These are phyloP conservation scores for Chelonus formosanus DNA, from an alignment of 2,888 invertebrate species.

Conservation along the genomic window DNA sequence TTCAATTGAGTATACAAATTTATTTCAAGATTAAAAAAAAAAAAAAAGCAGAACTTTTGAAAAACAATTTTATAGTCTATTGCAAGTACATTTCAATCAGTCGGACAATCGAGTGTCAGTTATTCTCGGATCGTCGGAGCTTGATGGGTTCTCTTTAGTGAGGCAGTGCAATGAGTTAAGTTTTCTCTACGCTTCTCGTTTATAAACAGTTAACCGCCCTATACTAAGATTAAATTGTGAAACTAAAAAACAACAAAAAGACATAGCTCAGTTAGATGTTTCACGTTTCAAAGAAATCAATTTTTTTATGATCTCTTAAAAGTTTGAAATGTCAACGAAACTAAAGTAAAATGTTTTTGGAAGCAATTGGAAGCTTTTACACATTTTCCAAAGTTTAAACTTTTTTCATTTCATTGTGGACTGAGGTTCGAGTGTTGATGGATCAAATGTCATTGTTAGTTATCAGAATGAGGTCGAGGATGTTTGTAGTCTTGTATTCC, in stretches of 20 bases:
- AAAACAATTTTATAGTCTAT: background rate
- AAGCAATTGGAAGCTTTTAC: too few species aligned
- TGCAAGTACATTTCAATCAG: constrained; percentile 21
- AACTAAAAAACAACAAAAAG: background rate
- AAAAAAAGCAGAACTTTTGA: background rate
- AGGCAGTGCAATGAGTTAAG: constrained; percentile 1
- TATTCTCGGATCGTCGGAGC: constrained; percentile 23
- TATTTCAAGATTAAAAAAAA: background rate
- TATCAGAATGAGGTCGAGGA: constrained; percentile 16
- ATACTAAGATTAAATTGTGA: background rate
- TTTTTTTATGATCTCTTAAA: too few species aligned
- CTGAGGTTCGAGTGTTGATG: too few species aligned
- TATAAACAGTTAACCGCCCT: background rate
- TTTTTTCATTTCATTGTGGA: too few species aligned
- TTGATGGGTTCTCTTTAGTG: background rate
- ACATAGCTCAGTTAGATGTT: too few species aligned
- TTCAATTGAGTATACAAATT: too few species aligned
- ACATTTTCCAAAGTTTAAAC: too few species aligned
- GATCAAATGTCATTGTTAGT: background rate
- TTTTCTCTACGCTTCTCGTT: too few species aligned
- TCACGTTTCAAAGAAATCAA: too few species aligned
- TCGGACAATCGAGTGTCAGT: constrained; percentile 19
- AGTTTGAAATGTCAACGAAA: too few species aligned
- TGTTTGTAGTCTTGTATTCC: constrained; percentile 1
- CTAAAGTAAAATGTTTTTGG: too few species aligned